Conservation (phyloP, 2,113 vertebrate genomes). For the Halichoerus grypus region DNA sequence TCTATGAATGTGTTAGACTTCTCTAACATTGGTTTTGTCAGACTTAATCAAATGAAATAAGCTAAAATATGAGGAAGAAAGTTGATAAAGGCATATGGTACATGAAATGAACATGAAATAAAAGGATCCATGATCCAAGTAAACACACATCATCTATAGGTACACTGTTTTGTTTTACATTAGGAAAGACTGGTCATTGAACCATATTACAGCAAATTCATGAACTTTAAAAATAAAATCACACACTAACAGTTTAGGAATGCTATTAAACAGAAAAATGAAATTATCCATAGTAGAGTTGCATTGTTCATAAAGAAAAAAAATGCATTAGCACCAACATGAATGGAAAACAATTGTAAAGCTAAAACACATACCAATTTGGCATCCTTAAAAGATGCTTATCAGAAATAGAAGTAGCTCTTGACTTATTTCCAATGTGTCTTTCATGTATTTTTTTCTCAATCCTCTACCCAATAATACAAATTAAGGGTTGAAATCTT, state of each 20-base stretch:
- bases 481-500: conserved; percentile 60
- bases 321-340: conserved; percentile 83
- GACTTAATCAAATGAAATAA: neutral
- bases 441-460: conserved; percentile 26
- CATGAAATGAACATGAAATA: conserved; percentile 52
- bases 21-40: neutral
- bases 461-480: conserved; percentile 26
- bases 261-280: conserved; percentile 81
- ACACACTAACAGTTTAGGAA: conserved; percentile 80
- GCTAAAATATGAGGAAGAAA: conserved; percentile 57
- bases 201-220: conserved; percentile 60
- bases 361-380: conserved; percentile 76
- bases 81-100: conserved; percentile 68
- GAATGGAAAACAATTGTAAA: conserved; percentile 71
- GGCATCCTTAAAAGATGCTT: conserved; percentile 73
- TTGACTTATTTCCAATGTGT: conserved; percentile 46
- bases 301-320: conserved; percentile 62
- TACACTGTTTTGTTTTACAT: conserved; percentile 61
- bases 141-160: conserved; percentile 35
- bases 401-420: conserved; percentile 56
- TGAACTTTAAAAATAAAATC: conserved; percentile 76
- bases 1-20: neutral
- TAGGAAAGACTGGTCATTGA: conserved; percentile 76
- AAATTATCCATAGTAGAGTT: conserved; percentile 71
- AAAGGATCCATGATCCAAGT: conserved; percentile 45